phyloP scores from a whole-genome alignment of 2,797 vertebrate species.

The Ptychobarbus kaznakovi region DNA sequence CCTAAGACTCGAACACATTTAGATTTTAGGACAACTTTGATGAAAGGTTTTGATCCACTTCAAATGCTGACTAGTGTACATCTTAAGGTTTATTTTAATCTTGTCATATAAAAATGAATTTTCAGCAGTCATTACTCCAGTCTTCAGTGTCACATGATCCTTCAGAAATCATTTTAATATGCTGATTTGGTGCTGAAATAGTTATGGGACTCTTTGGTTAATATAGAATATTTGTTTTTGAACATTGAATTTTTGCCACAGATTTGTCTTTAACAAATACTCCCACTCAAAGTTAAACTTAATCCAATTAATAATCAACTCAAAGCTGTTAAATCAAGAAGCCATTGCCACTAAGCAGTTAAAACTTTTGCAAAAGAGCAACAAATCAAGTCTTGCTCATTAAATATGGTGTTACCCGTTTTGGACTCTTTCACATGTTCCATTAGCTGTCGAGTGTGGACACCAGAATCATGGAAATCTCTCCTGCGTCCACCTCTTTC shows the following conservation, averaged over 20 bases:
- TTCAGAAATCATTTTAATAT: not conserved
- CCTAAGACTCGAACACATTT: too few species aligned
- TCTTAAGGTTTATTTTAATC: too few species aligned
- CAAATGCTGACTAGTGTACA: too few species aligned
- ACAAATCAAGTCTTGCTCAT: not conserved
- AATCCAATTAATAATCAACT: not conserved
- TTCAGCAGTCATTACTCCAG: not conserved
- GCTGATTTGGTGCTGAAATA: not conserved
- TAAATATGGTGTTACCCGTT: constrained; percentile 72
- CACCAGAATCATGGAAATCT: constrained; percentile 86
- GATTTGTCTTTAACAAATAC: not conserved
- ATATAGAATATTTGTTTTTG: not conserved
- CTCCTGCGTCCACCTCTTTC: constrained; percentile 88
- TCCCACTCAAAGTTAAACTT: not conserved
- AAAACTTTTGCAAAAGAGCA: not conserved
- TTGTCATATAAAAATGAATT: too few species aligned
- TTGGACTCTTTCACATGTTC: constrained; percentile 90
- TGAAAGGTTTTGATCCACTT: too few species aligned
- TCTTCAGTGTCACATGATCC: not conserved
- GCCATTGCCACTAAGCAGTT: not conserved
- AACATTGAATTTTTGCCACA: not conserved
- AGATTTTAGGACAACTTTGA: too few species aligned
- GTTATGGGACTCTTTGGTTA: not conserved
- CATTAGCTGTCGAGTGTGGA: constrained; percentile 88
- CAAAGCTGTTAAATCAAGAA: not conserved